Percentiles rank a stretch among this genome's conserved stretches.
Evolutionary conservation across 2,888 invertebrate species (phyloP).

Genomic region (Lithophane socia): DNA sequence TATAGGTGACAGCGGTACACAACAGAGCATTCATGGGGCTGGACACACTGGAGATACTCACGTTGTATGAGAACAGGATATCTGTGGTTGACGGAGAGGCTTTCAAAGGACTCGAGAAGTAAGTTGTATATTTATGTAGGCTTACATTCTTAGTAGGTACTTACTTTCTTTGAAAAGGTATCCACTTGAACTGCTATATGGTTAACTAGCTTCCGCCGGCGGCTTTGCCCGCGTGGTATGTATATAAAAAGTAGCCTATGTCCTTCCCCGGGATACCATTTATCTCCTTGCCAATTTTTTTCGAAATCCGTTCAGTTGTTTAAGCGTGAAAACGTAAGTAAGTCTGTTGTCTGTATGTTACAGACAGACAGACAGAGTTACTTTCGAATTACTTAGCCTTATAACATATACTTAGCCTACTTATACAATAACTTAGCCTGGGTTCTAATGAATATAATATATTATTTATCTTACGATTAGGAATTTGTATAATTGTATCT

Average conservation of each 20-base stretch:
- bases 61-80: conserved; percentile 96
- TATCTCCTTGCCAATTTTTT: too few relatives aligned
- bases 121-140: conserved; percentile 77
- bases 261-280: too few relatives aligned
- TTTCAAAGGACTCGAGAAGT: conserved; percentile 97
- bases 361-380: too few relatives aligned
- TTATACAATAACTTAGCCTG: too few relatives aligned
- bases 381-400: too few relatives aligned
- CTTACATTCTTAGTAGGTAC: neutral
- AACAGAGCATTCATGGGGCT: conserved; percentile 96
- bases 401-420: too few relatives aligned
- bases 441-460: neutral
- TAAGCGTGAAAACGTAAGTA: too few relatives aligned
- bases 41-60: conserved; percentile 96
- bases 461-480: neutral
- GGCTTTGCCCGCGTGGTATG: too few relatives aligned
- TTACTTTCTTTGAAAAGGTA: neutral
- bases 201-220: too few relatives aligned
- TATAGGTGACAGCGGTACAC: conserved; percentile 93
- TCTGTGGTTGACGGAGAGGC: conserved; percentile 95
- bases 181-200: neutral
- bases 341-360: too few relatives aligned
- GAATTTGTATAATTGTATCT: neutral
- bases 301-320: too few relatives aligned
- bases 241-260: too few relatives aligned